A percentile compares a stretch with the other conserved stretches of the same genome.
Conservation (phyloP, 2,888 invertebrate genomes). For the Meloe dianella region DNA sequence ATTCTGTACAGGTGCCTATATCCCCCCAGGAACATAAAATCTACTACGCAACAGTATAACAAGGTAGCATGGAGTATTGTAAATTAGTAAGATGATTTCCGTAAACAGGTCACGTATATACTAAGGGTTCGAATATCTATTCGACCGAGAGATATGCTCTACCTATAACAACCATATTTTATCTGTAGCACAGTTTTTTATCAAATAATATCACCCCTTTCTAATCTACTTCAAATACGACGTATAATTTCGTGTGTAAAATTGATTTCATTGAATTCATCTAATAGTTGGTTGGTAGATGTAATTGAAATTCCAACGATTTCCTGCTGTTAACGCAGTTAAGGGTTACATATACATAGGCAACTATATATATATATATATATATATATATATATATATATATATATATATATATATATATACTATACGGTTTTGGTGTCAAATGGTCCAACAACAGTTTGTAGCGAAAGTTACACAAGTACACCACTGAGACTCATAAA, state of each 20-base stretch:
- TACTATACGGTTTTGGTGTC: background rate
- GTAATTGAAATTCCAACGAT: constrained; percentile 14
- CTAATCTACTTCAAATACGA: background rate
- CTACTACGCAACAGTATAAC: constrained; percentile 35
- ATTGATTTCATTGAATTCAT: constrained; percentile 12
- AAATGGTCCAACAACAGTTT: constrained; percentile 28
- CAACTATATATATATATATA: no score
- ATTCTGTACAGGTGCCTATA: constrained; percentile 28
- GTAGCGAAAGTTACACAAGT: constrained; percentile 42
- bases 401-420: no score
- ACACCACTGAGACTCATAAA: constrained; percentile 43
- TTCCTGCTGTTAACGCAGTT: background rate
- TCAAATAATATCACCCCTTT: background rate
- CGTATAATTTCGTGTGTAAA: background rate
- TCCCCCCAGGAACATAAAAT: constrained; percentile 34
- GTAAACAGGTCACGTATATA: constrained; percentile 50
- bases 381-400: no score
- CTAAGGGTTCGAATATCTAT: constrained; percentile 50
- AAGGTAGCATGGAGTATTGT: constrained; percentile 44
- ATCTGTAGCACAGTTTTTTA: background rate
- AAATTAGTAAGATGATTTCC: constrained; percentile 49
- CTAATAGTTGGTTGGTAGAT: constrained; percentile 14
- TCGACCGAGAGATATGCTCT: constrained; percentile 47
- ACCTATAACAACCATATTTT: constrained; percentile 34
- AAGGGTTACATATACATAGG: background rate